Conservation (phyloP, 2,888 invertebrate species). For the Adelognathus sp. region DNA sequence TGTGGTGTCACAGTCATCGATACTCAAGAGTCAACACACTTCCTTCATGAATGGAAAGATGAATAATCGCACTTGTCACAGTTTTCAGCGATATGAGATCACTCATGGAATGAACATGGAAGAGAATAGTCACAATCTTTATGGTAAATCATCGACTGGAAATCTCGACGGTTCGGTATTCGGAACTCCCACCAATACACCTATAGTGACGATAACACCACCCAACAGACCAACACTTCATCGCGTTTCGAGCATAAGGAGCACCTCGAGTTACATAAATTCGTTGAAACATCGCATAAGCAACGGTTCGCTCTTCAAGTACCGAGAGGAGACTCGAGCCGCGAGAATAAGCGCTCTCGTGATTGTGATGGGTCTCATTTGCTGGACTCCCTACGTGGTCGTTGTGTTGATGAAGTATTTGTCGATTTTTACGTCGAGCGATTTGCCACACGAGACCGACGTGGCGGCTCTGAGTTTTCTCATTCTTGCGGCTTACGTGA, state of each 20-base stretch:
- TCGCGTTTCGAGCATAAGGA: constrained; percentile 79
- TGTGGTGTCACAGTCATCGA: constrained; percentile 35
- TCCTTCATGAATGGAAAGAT: constrained; percentile 1
- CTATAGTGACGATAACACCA: constrained; percentile 82
- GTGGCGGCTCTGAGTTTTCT: constrained; percentile 78
- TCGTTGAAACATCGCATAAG: constrained; percentile 91
- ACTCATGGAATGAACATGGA: background rate
- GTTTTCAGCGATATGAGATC: constrained; percentile 8
- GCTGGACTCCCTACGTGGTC: constrained; percentile 83
- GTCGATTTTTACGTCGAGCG: constrained; percentile 60
- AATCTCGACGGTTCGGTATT: constrained; percentile 35
- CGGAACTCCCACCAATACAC: constrained; percentile 78
- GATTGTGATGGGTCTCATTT: constrained; percentile 86
- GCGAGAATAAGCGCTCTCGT: constrained; percentile 93
- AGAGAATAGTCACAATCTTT: constrained; percentile 7
- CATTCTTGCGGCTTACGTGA: constrained; percentile 85
- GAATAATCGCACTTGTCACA: background rate
- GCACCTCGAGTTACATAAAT: constrained; percentile 86
- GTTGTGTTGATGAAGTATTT: constrained; percentile 81
- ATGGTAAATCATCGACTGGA: constrained; percentile 25
- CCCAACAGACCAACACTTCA: constrained; percentile 80
- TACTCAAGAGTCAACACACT: constrained; percentile 35
- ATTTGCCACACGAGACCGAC: constrained; percentile 67
- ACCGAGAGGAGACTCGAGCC: constrained; percentile 94
- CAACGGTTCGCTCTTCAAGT: constrained; percentile 91